These are phyloP conservation scores for Drosophila mulleri DNA, from an alignment of 2,888 invertebrate genomes.

Conservation along the genomic window DNA sequence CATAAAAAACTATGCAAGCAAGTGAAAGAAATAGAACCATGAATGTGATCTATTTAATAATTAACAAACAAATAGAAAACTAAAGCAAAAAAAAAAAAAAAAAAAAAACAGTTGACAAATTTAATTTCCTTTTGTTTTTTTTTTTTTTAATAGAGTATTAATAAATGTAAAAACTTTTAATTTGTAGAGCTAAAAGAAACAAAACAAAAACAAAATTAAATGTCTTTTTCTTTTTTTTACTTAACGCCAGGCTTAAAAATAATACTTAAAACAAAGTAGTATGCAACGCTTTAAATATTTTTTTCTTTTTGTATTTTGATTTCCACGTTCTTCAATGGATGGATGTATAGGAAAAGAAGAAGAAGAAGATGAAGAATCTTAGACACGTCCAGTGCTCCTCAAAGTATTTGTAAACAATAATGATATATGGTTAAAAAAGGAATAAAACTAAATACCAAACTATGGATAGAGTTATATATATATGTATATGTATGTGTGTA, in stretches of 20 bases:
- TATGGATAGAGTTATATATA: slow-evolving; percentile 42
- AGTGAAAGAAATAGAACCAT: slow-evolving; percentile 83
- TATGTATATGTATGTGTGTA: slow-evolving; percentile 17
- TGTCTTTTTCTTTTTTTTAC: slow-evolving; percentile 18
- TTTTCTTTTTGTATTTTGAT: slow-evolving; percentile 26
- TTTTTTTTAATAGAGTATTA: slow-evolving; percentile 43
- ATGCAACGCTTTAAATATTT: slow-evolving; percentile 47
- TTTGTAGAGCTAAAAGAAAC: slow-evolving; percentile 59
- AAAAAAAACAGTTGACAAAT: slow-evolving; percentile 39
- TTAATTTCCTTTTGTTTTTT: slow-evolving; percentile 31
- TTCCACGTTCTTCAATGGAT: slow-evolving; percentile 37
- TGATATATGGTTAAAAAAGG: slow-evolving; percentile 55
- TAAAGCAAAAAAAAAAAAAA: slow-evolving; percentile 26
- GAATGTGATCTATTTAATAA: slow-evolving; percentile 84
- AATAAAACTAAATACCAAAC: slow-evolving; percentile 27
- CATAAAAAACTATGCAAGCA: slow-evolving; percentile 72
- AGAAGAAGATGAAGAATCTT: slow-evolving; percentile 73
- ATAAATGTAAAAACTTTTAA: slow-evolving; percentile 58
- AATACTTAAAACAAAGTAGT: slow-evolving; percentile 8
- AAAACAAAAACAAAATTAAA: slow-evolving; percentile 2
- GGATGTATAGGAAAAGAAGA: slow-evolving; percentile 29
- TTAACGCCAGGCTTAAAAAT: slow-evolving; percentile 45
- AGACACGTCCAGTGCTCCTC: slow-evolving; percentile 84
- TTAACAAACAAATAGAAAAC: slow-evolving; percentile 55
- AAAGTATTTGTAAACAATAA: slow-evolving; percentile 83